phyloP scores from a whole-genome alignment of 2,797 vertebrate species.

The Chromobotia macracanthus region DNA sequence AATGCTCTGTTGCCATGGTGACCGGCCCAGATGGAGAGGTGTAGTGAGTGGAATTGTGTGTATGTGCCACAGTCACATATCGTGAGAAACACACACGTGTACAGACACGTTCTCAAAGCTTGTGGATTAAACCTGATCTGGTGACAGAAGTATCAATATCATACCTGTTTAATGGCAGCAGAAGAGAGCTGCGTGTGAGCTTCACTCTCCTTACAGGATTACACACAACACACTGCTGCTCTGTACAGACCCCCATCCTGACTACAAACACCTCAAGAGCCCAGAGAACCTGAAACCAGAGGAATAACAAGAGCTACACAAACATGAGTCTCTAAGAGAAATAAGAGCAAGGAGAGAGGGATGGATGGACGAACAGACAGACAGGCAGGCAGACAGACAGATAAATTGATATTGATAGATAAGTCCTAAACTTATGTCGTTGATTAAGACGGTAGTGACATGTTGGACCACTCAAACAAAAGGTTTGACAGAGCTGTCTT shows the following conservation, averaged over 20 bases:
- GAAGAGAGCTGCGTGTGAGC: neutral
- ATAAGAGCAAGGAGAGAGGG: neutral
- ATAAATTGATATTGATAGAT: neutral
- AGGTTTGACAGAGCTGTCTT: too few species aligned
- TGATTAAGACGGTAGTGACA: too few species aligned
- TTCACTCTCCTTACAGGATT: conserved; percentile 21
- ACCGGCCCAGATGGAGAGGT: conserved; percentile 54
- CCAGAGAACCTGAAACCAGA: conserved; percentile 22
- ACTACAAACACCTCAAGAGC: conserved; percentile 4
- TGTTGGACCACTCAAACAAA: too few species aligned
- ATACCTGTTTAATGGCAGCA: conserved; percentile 14
- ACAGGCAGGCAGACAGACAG: too few species aligned
- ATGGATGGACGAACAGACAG: neutral
- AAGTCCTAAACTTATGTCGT: too few species aligned
- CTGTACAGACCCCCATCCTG: conserved; percentile 50
- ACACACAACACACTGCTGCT: conserved; percentile 23
- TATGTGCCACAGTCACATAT: conserved; percentile 13
- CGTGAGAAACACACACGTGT: neutral
- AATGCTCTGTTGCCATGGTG: conserved; percentile 65
- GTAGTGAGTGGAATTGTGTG: conserved; percentile 35
- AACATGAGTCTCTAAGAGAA: neutral
- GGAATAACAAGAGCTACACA: conserved; percentile 28
- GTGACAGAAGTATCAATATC: conserved; percentile 18
- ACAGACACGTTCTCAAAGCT: neutral
- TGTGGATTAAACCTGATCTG: neutral